A percentile compares a stretch with the other conserved stretches of the same genome.
Evolutionary conservation across 2,888 invertebrate species (phyloP).

Genomic region (Pyrrhosoma nymphula): DNA sequence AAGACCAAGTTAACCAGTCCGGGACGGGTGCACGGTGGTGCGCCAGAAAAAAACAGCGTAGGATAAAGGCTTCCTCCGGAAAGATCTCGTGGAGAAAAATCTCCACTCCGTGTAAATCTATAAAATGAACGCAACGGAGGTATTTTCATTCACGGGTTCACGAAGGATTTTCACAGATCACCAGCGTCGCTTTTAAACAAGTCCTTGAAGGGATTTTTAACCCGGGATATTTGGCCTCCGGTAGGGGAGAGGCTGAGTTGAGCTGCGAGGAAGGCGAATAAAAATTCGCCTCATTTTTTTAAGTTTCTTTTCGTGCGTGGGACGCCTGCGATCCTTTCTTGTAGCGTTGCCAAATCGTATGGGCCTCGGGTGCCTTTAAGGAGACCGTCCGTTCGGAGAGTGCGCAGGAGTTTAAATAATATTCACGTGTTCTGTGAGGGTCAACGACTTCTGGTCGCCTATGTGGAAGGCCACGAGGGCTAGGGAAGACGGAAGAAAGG

Average conservation of each 20-base stretch:
- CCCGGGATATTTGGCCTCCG: background rate
- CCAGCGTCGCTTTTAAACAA: background rate
- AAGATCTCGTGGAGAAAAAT: too few species aligned
- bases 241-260: background rate
- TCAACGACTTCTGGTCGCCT: constrained; percentile 11
- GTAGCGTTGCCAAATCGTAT: constrained; percentile 49
- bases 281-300: background rate
- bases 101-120: too few species aligned
- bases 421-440: background rate
- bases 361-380: background rate
- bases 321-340: constrained; percentile 26
- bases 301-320: constrained; percentile 30
- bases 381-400: background rate
- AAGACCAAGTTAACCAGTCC: background rate
- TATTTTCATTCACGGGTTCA: background rate
- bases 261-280: background rate
- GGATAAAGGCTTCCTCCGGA: too few species aligned
- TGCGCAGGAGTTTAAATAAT: constrained; percentile 50
- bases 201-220: background rate
- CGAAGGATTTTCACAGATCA: background rate
- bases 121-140: too few species aligned
- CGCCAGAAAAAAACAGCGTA: background rate
- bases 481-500: background rate
- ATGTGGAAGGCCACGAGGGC: background rate
- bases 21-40: background rate